A percentile compares a stretch with the other conserved stretches of the same genome.
phyloP scores from a whole-genome alignment of 92 coral and sea anemone genomes.

The Ricordea florida region DNA sequence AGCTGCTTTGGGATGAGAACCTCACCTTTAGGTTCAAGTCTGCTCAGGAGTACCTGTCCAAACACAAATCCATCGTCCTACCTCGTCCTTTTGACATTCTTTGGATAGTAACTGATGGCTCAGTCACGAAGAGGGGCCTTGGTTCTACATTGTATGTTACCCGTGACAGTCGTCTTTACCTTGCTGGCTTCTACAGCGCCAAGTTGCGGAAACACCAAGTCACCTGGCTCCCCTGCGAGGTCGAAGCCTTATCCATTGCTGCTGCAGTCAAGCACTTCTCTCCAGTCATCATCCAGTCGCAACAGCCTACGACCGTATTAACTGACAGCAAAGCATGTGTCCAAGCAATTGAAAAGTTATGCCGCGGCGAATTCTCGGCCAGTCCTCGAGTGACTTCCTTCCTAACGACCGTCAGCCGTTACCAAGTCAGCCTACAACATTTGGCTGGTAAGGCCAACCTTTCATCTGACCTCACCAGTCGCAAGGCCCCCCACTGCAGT shows the following conservation, averaged over 20 bases:
- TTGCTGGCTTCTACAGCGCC: slow-evolving; percentile 66
- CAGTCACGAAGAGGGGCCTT: slow-evolving; percentile 26
- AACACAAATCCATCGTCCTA: background rate
- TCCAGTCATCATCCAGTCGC: slow-evolving; percentile 62
- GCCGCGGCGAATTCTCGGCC: slow-evolving; percentile 58
- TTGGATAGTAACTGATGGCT: slow-evolving; percentile 50
- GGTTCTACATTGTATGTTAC: slow-evolving; percentile 47
- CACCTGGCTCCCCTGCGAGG: slow-evolving; percentile 66
- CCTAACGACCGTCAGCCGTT: slow-evolving; percentile 54
- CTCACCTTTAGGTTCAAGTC: slow-evolving; percentile 4
- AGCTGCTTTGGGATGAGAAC: slow-evolving; percentile 13
- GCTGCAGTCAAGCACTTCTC: slow-evolving; percentile 53
- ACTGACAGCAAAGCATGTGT: slow-evolving; percentile 65
- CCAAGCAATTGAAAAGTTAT: slow-evolving; percentile 52
- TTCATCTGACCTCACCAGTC: slow-evolving; percentile 69
- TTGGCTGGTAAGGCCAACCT: slow-evolving; percentile 49
- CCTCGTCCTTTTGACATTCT: slow-evolving; percentile 38
- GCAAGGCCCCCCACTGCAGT: slow-evolving; percentile 50
- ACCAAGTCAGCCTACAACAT: slow-evolving; percentile 56
- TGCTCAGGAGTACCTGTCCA: slow-evolving; percentile 34
- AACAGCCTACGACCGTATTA: slow-evolving; percentile 30
- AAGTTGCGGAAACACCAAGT: slow-evolving; percentile 57
- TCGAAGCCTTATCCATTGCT: slow-evolving; percentile 54
- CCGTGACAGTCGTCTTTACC: slow-evolving; percentile 16
- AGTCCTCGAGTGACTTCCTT: slow-evolving; percentile 62